These are phyloP conservation scores for Drosophila quadrilineata DNA, from an alignment of 1,140 invertebrate species.

Conservation along the genomic window DNA sequence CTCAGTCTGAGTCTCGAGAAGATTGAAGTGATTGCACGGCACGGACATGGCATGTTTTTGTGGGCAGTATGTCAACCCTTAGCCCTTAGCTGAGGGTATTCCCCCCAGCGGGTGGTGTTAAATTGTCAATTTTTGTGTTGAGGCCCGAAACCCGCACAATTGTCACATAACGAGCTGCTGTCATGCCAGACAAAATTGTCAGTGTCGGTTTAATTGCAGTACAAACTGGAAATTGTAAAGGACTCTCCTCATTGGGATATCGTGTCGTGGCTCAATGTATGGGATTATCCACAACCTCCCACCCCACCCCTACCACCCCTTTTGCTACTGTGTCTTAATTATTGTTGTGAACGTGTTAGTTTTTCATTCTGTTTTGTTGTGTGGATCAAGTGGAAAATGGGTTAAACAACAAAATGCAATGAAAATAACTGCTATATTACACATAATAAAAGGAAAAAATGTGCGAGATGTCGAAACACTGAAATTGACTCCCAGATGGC, in stretches of 20 bases:
- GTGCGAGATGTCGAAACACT: conserved; percentile 25
- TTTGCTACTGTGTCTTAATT: too few relatives aligned
- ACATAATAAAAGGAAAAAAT: conserved; percentile 9
- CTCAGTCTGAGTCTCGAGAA: background rate
- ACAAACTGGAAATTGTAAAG: conserved; percentile 44
- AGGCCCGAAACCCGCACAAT: conserved; percentile 55
- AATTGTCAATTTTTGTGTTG: conserved; percentile 44
- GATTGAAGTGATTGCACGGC: conserved; percentile 35
- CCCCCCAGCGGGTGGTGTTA: conserved; percentile 11
- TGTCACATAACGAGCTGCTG: conserved; percentile 56
- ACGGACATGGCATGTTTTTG: conserved; percentile 48
- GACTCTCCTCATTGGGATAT: background rate
- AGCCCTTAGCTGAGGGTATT: background rate
- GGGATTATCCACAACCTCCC: background rate
- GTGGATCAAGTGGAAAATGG: background rate
- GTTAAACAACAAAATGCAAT: conserved; percentile 28
- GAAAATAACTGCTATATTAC: conserved; percentile 1
- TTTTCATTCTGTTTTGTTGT: too few relatives aligned
- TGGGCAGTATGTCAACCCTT: background rate
- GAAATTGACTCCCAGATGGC: conserved; percentile 40
- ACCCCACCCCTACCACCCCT: too few relatives aligned
- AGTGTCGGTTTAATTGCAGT: conserved; percentile 47
- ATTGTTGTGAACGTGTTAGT: conserved; percentile 27
- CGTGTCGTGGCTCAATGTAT: conserved; percentile 6
- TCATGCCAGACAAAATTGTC: conserved; percentile 60